These are phyloP conservation scores for Addax nasomaculatus DNA, from an alignment of 2,113 vertebrate species.

Conservation along the genomic window DNA sequence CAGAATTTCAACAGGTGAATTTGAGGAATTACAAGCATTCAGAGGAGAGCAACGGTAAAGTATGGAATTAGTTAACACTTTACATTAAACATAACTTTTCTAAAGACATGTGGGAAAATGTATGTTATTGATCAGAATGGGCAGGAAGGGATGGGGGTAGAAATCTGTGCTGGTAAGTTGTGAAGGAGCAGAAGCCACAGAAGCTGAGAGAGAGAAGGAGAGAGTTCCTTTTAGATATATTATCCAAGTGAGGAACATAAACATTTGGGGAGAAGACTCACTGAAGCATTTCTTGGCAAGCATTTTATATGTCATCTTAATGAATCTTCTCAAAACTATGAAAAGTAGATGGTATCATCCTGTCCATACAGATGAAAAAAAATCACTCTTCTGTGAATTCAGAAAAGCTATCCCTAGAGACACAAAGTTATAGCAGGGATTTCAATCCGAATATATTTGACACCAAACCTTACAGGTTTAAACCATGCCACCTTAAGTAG, in stretches of 20 bases:
- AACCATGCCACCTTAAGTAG: background rate
- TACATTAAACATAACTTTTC: background rate
- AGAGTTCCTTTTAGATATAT: background rate
- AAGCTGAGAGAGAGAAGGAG: background rate
- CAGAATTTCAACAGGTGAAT: background rate
- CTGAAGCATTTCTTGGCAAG: background rate
- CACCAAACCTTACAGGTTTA: background rate
- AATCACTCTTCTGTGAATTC: background rate
- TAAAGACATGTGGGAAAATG: background rate
- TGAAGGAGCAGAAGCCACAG: background rate
- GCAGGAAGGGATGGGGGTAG: accelerated
- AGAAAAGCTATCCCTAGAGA: background rate
- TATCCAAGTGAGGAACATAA: background rate
- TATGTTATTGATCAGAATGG: background rate
- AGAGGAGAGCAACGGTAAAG: background rate
- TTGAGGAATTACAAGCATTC: background rate
- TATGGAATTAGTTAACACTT: background rate
- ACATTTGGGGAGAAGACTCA: background rate
- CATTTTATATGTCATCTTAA: background rate
- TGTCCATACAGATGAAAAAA: background rate
- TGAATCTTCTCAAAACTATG: background rate
- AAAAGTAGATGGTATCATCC: background rate
- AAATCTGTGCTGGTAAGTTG: background rate
- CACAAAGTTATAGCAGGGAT: background rate
- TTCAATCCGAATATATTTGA: background rate